phyloP scores from a whole-genome alignment of 2,888 invertebrate species.

The Sicus ferrugineus region DNA sequence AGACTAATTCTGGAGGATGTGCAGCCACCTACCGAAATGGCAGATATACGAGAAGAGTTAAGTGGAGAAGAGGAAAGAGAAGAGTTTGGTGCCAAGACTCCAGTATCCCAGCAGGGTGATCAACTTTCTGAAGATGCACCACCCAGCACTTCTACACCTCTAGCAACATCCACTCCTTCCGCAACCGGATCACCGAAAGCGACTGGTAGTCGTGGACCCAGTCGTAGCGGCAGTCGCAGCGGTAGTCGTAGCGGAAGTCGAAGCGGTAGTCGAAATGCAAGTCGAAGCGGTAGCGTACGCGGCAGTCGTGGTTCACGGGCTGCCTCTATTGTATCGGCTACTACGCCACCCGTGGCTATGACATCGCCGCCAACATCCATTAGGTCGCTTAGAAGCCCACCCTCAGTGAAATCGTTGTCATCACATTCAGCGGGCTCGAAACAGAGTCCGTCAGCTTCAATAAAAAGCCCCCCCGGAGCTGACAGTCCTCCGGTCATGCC shows the following conservation, averaged over 20 bases:
- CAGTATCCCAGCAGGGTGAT: slow-evolving; percentile 38
- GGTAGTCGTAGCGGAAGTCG: slow-evolving; percentile 48
- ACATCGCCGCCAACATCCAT: slow-evolving; percentile 54
- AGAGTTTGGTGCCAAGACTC: slow-evolving; percentile 37
- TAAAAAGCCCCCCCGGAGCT: slow-evolving; percentile 55
- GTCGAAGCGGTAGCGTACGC: slow-evolving; percentile 48
- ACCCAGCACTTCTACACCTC: slow-evolving; percentile 51
- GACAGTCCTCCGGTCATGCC: slow-evolving; percentile 57
- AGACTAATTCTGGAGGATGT: slow-evolving; percentile 48
- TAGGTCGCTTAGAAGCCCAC: slow-evolving; percentile 52
- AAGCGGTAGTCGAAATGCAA: slow-evolving; percentile 45
- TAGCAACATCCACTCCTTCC: slow-evolving; percentile 48
- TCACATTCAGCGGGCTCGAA: slow-evolving; percentile 38
- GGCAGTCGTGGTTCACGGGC: slow-evolving; percentile 50
- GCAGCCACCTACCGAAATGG: slow-evolving; percentile 48
- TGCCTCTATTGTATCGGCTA: slow-evolving; percentile 41
- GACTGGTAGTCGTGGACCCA: slow-evolving; percentile 48
- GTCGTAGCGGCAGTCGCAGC: slow-evolving; percentile 51
- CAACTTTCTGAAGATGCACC: slow-evolving; percentile 28
- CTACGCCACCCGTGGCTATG: slow-evolving; percentile 37
- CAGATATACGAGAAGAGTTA: slow-evolving; percentile 18
- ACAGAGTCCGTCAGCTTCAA: slow-evolving; percentile 40
- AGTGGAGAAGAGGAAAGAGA: slow-evolving; percentile 6
- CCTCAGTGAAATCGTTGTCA: slow-evolving; percentile 45
- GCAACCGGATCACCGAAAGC: slow-evolving; percentile 42